Base-by-base conservation (phyloP, 1,140 invertebrate species). In the Theocolax elegans region DNA sequence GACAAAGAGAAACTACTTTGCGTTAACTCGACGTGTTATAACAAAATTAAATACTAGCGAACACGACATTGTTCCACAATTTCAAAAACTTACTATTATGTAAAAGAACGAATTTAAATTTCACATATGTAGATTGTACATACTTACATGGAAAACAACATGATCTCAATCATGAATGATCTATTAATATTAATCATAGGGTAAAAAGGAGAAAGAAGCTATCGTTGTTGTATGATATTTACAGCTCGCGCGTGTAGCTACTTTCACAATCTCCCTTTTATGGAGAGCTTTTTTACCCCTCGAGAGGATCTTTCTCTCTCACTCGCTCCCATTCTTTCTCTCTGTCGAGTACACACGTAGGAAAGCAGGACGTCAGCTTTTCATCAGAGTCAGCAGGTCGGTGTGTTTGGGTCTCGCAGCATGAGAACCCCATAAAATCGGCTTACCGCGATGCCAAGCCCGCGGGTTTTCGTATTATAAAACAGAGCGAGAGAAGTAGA, bases 401-500 rank as follows among this genome's bases (percentile, higher is more conserved):
- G 75, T 77, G 42, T 54, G 35, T 40, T 46, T 66, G 35, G 48
- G 29, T 3, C 73, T 72, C 62, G 64, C 67, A 54, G 67, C 66
- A 66, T 70, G 71, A 74, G 71, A 73, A 74, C 42, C 66, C 69
- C 64, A 73, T 78, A 79, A 79, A 81, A 81, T 80, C 77, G 76
- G 77, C 77, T 80, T 81, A 81, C 72, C 72, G 67, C 76, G 68
- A 75, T 71, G 71, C 68, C 69, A 13, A 25, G 58, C 46, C 56
- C 46, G n/a, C 48, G 12, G 19, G 6, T 35, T 49, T 23, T 23
- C 66, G 72, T 70, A 74, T 75, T 72, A 74, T 73, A 65, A 74
- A 79, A 77, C 68, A 67, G 72, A 63, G 25, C 7, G 27, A 29
- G n/a, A 21, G 25, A 48, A n/a, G 19, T 27, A 6, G 23, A 19